phyloP scores from a whole-genome alignment of 2,113 vertebrate species.

The Apteryx owenii region DNA sequence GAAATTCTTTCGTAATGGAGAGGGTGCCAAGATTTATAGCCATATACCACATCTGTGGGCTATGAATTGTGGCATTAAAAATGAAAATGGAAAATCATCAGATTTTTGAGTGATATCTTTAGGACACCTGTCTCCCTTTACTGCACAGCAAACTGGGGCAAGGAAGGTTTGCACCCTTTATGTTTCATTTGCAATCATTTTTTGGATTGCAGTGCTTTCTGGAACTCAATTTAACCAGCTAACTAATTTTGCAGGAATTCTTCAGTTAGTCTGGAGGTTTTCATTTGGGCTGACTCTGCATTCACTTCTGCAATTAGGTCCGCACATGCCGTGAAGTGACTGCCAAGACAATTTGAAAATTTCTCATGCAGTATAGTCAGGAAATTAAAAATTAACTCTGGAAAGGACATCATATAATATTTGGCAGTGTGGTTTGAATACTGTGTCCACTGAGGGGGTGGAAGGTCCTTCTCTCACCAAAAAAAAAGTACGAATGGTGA shows the following conservation, averaged over 20 bases:
- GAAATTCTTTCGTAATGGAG: not conserved
- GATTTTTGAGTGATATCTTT: not conserved
- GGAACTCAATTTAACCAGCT: slow-evolving; percentile 37
- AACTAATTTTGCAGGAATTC: slow-evolving; percentile 63
- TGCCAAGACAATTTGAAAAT: slow-evolving; percentile 65
- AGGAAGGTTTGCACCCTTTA: not conserved
- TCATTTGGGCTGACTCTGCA: slow-evolving; percentile 63
- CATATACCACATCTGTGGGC: not conserved
- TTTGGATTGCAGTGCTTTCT: not conserved
- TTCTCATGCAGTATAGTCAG: slow-evolving; percentile 67
- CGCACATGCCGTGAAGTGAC: slow-evolving; percentile 35
- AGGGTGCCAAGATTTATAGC: slow-evolving; percentile 40
- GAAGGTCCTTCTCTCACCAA: not conserved
- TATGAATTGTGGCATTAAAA: slow-evolving; percentile 31
- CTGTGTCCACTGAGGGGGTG: slow-evolving; percentile 45
- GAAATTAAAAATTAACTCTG: slow-evolving; percentile 81
- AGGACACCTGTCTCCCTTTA: slow-evolving; percentile 31
- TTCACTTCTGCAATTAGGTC: slow-evolving; percentile 56
- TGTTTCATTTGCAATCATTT: not conserved
- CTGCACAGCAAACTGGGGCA: not conserved
- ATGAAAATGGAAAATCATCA: not conserved
- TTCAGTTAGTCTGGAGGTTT: slow-evolving; percentile 46
- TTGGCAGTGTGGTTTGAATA: slow-evolving; percentile 54
- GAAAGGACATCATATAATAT: slow-evolving; percentile 66
- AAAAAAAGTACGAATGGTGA: not conserved